Conservation (phyloP, 2,797 vertebrate genomes). For the Vultur gryphus region DNA sequence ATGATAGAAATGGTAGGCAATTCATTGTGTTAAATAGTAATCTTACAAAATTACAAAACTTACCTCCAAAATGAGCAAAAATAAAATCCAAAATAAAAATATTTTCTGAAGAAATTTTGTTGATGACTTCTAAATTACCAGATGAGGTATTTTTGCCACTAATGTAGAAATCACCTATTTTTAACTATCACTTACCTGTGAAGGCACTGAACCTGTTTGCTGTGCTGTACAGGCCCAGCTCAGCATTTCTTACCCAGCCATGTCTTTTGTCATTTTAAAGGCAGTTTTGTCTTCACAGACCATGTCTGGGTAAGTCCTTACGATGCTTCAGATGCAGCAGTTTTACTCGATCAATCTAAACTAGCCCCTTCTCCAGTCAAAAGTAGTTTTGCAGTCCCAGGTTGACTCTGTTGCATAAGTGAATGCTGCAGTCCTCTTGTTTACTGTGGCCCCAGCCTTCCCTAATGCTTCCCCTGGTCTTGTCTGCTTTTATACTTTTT, state of each 20-base stretch:
- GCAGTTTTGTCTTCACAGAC: neutral
- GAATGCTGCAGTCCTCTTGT: neutral
- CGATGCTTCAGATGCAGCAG: fast-evolving
- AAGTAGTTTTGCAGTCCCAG: neutral
- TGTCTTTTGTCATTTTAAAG: neutral
- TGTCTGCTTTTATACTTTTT: fast-evolving
- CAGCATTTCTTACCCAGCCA: neutral
- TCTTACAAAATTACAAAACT: neutral
- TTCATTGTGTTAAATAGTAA: neutral
- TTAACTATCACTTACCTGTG: neutral
- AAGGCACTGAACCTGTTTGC: neutral
- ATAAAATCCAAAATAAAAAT: fast-evolving
- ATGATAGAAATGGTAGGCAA: fast-evolving
- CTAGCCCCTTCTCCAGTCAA: neutral
- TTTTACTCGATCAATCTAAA: fast-evolving
- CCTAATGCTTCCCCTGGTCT: neutral
- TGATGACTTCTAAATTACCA: fast-evolving
- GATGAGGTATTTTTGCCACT: neutral
- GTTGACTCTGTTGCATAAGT: neutral
- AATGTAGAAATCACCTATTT: fast-evolving
- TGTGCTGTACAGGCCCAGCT: neutral
- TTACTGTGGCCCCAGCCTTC: neutral
- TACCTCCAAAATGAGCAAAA: neutral
- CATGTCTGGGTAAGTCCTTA: fast-evolving
- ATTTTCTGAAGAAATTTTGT: neutral